These are phyloP conservation scores for Actinernus sp. DNA, from an alignment of 92 coral and sea anemone genomes.

Conservation along the genomic window DNA sequence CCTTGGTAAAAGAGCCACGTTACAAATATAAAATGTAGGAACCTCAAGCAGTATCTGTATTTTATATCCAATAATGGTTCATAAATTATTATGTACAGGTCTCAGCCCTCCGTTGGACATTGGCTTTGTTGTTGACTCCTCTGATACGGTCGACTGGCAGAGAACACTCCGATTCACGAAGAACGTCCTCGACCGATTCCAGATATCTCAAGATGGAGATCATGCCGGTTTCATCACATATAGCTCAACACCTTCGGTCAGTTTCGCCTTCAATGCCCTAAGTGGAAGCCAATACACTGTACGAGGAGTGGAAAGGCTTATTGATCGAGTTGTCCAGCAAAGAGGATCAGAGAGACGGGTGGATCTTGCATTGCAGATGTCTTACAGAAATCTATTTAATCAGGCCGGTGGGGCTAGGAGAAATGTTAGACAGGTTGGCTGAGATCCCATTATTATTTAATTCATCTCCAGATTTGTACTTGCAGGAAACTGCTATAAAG, in stretches of 20 bases:
- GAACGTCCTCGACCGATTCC: slow-evolving; percentile 32
- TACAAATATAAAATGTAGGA: too few species aligned
- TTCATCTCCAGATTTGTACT: too few species aligned
- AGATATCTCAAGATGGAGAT: slow-evolving; percentile 29
- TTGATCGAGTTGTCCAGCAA: slow-evolving; percentile 42
- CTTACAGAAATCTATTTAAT: slow-evolving; percentile 59
- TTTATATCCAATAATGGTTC: too few species aligned
- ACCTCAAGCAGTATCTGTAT: too few species aligned
- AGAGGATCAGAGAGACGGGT: slow-evolving; percentile 64
- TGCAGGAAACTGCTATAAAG: too few species aligned
- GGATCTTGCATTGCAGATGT: slow-evolving; percentile 65
- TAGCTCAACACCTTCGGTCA: slow-evolving; percentile 60
- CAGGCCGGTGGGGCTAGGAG: slow-evolving; percentile 50
- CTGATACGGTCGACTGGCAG: slow-evolving; percentile 64
- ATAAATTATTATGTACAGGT: too few species aligned
- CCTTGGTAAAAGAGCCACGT: too few species aligned
- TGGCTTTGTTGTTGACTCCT: slow-evolving; percentile 66
- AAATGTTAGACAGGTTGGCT: slow-evolving; percentile 52
- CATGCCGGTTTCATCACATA: slow-evolving; percentile 73
- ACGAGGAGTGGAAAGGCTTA: slow-evolving; percentile 25
- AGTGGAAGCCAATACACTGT: slow-evolving; percentile 37
- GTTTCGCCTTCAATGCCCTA: slow-evolving; percentile 48
- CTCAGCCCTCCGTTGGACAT: slow-evolving; percentile 57
- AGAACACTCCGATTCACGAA: slow-evolving; percentile 21
- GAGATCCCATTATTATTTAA: too few species aligned